phyloP scores from a whole-genome alignment of 2,797 vertebrate species.

The Falco columbarius region DNA sequence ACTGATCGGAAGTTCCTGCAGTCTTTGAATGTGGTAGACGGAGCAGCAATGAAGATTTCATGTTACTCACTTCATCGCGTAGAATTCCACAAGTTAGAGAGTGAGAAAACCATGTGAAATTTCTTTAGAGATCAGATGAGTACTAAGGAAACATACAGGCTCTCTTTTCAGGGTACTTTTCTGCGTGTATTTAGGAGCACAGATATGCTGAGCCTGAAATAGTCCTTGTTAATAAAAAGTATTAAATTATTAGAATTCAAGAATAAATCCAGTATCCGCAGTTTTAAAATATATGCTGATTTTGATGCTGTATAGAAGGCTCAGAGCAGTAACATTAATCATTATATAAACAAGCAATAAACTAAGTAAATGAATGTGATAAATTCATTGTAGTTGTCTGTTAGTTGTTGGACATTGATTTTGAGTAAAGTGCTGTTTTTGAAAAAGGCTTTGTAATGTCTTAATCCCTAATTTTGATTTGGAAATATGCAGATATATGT shows the following conservation, averaged over 20 bases:
- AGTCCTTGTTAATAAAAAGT: background rate
- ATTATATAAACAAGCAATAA: background rate
- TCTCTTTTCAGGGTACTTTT: background rate
- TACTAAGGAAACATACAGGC: background rate
- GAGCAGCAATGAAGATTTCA: background rate
- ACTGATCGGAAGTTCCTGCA: background rate
- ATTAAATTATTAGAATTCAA: background rate
- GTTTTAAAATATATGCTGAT: background rate
- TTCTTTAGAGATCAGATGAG: background rate
- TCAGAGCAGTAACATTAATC: background rate
- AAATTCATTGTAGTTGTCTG: background rate
- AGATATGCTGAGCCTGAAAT: background rate
- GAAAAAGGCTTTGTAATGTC: background rate
- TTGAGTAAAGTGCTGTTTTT: background rate
- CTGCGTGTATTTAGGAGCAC: background rate
- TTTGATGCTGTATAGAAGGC: background rate
- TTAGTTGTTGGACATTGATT: background rate
- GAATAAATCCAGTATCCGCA: background rate
- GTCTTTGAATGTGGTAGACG: background rate
- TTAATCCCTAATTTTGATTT: background rate
- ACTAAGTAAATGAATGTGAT: background rate
- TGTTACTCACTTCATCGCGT: background rate
- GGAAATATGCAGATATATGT: background rate
- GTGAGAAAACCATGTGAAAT: background rate
- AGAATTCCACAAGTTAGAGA: background rate